These are phyloP conservation scores for Pimephales promelas DNA, from an alignment of 2,113 vertebrate genomes.

Conservation along the genomic window DNA sequence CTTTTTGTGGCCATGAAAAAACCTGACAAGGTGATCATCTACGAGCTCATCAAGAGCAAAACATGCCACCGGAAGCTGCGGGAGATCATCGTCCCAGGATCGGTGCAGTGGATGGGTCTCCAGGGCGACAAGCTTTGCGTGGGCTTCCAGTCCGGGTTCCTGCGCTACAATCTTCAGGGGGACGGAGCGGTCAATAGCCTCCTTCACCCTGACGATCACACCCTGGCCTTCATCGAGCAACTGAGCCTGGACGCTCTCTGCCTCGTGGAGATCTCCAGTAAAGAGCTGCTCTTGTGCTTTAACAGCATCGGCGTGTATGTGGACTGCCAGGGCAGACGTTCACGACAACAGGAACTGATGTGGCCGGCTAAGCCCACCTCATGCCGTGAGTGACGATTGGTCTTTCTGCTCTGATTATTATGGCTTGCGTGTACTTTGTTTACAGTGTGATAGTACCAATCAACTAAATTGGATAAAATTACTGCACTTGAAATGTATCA, in stretches of 20 bases:
- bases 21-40: slow-evolving; percentile 85
- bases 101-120: slow-evolving; percentile 95
- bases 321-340: slow-evolving; percentile 95
- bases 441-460: not conserved
- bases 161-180: slow-evolving; percentile 77
- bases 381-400: slow-evolving; percentile 85
- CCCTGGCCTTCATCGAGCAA: slow-evolving; percentile 92
- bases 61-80: slow-evolving; percentile 88
- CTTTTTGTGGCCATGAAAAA: slow-evolving; percentile 96
- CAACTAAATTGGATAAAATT: not conserved
- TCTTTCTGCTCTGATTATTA: not conserved
- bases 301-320: slow-evolving; percentile 93
- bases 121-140: slow-evolving; percentile 92
- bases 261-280: slow-evolving; percentile 94
- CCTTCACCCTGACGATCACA: slow-evolving; percentile 93
- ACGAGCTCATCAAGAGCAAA: slow-evolving; percentile 92
- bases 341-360: slow-evolving; percentile 96
- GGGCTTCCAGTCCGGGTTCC: slow-evolving; percentile 80
- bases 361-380: slow-evolving; percentile 90
- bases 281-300: slow-evolving; percentile 98
- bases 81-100: slow-evolving; percentile 87
- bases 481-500: not conserved
- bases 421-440: not conserved
- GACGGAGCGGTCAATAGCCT: slow-evolving; percentile 82
- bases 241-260: slow-evolving; percentile 89